Evolutionary conservation across 2,113 vertebrate species (phyloP).

Genomic region (pig (Sus scrofa)): DNA sequence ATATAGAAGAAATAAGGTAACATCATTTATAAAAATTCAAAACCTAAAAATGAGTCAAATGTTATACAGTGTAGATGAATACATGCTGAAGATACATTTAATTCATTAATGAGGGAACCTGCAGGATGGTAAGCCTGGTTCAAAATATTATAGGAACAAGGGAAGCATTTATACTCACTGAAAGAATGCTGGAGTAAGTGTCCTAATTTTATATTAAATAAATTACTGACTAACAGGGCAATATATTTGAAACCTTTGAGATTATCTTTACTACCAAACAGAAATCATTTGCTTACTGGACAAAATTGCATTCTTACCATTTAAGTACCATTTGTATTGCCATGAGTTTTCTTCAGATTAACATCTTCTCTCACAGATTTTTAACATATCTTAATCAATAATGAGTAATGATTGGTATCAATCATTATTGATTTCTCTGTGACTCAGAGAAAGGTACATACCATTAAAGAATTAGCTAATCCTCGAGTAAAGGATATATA

Average conservation of each 20-base stretch:
- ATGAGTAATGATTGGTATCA: too few species aligned
- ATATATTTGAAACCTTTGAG: neutral
- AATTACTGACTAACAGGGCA: neutral
- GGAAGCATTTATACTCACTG: neutral
- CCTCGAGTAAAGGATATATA: neutral
- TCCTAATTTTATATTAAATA: slow-evolving; percentile 29
- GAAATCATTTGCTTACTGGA: neutral
- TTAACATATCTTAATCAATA: neutral
- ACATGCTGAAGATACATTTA: neutral
- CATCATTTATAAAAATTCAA: neutral
- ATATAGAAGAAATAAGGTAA: neutral
- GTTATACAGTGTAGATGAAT: neutral
- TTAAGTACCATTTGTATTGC: neutral
- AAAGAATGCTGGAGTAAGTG: neutral
- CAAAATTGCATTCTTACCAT: neutral
- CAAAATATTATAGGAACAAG: neutral
- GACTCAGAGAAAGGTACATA: neutral
- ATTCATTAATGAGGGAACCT: neutral
- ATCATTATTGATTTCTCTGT: too few species aligned
- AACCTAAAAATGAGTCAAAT: neutral
- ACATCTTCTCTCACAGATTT: neutral
- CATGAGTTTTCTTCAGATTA: neutral
- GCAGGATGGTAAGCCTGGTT: neutral
- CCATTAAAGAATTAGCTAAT: neutral
- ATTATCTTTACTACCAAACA: neutral